phyloP scores from a whole-genome alignment of 1,140 invertebrate genomes.

The Drosophila bocqueti region DNA sequence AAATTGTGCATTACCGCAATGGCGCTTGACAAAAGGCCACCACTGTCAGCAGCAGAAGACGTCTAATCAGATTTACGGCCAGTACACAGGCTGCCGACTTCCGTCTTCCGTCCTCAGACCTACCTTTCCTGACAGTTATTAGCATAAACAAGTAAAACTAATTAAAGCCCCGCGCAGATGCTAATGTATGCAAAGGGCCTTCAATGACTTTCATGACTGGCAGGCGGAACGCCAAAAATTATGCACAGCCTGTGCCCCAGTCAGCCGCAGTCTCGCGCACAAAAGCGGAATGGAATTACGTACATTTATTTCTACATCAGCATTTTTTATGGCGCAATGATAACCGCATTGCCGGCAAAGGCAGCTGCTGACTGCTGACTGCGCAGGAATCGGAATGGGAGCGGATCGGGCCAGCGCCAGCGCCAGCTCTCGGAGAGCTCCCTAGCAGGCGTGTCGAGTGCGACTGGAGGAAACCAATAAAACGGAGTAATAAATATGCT shows the following conservation, averaged over 20 bases:
- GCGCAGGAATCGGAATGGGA: conserved; percentile 5
- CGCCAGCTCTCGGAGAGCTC: conserved; percentile 15
- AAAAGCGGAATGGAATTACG: conserved; percentile 68
- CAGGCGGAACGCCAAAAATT: conserved; percentile 43
- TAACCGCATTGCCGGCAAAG: conserved; percentile 28
- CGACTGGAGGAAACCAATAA: conserved; percentile 55
- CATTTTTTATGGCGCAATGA: conserved; percentile 69
- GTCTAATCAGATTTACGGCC: conserved; percentile 72
- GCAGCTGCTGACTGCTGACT: conserved; percentile 47
- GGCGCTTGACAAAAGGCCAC: conserved; percentile 45
- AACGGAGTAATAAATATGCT: conserved; percentile 75
- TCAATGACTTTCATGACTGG: conserved; percentile 53
- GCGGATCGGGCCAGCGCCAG: background rate
- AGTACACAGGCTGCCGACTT: conserved; percentile 1
- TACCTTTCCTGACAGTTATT: conserved; percentile 43
- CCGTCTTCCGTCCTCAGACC: background rate
- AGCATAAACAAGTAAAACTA: conserved; percentile 78
- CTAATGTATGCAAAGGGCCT: conserved; percentile 80
- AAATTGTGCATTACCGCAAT: conserved; percentile 53
- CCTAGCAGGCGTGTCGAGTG: conserved; percentile 40
- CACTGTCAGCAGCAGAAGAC: conserved; percentile 27
- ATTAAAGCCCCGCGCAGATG: conserved; percentile 75
- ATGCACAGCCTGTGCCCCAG: conserved; percentile 44
- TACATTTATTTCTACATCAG: conserved; percentile 80
- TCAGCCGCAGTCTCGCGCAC: conserved; percentile 25